Conservation (phyloP, 2,113 vertebrate species). For the Austrofundulus limnaeus region DNA sequence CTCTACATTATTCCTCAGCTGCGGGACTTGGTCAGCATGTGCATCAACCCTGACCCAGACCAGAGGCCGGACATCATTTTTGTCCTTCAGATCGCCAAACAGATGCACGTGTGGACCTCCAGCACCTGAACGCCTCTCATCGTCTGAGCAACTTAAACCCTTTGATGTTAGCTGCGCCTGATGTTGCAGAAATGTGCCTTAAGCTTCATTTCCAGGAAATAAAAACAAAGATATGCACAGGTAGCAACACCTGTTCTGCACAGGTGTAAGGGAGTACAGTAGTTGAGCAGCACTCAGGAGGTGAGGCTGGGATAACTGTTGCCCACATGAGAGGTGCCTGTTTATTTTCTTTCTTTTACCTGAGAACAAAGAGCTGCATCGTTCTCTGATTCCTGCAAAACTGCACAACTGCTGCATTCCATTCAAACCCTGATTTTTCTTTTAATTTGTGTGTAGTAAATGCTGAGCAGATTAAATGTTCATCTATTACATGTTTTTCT, state of each 20-base stretch:
- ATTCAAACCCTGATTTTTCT: neutral
- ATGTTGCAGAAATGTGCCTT: constrained; percentile 5
- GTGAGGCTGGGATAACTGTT: too few species aligned
- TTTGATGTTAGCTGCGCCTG: constrained; percentile 5
- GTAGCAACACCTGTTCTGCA: constrained; percentile 18
- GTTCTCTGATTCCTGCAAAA: too few species aligned
- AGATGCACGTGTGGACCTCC: constrained; percentile 61
- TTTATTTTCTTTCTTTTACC: constrained; percentile 6
- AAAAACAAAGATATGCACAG: neutral
- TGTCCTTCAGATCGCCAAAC: constrained; percentile 58
- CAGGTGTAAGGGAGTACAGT: constrained; percentile 1
- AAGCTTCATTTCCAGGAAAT: neutral
- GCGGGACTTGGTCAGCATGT: constrained; percentile 59
- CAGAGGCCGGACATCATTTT: constrained; percentile 66
- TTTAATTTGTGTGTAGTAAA: too few species aligned
- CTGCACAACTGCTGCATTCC: constrained; percentile 32
- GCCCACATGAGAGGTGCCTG: constrained; percentile 11
- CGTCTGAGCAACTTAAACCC: constrained; percentile 17
- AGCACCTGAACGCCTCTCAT: constrained; percentile 47
- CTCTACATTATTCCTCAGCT: constrained; percentile 33
- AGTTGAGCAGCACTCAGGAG: neutral
- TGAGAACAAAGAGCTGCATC: neutral
- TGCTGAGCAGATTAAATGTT: too few species aligned
- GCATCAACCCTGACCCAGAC: constrained; percentile 62
- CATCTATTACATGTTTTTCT: too few species aligned